Conservation (phyloP, 1,140 invertebrate genomes). For the Drosophila equinoxialis region DNA sequence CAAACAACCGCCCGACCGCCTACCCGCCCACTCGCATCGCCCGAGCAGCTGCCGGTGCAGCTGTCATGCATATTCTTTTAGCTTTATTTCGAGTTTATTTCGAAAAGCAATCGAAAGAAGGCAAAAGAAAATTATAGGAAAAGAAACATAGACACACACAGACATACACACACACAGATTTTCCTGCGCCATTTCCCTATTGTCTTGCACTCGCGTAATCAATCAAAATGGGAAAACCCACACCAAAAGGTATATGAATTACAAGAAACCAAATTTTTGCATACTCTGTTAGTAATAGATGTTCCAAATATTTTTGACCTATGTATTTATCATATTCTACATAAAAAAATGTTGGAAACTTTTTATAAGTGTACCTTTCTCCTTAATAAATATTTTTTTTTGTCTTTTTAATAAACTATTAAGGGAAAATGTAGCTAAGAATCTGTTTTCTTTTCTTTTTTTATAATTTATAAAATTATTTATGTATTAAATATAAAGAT, state of each 20-base stretch:
- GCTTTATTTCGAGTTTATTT: slow-evolving; percentile 19
- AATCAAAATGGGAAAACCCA: slow-evolving; percentile 64
- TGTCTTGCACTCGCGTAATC: slow-evolving; percentile 73
- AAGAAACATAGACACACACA: background rate
- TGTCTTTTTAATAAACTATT: no score
- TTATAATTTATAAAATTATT: no score
- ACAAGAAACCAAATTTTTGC: slow-evolving; percentile 1
- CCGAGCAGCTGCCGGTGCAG: slow-evolving; percentile 48
- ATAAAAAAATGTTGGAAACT: no score
- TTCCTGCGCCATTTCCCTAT: slow-evolving; percentile 47
- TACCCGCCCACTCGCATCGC: slow-evolving; percentile 7
- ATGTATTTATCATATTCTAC: no score
- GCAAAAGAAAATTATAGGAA: slow-evolving; percentile 29
- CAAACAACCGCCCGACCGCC: slow-evolving; percentile 4
- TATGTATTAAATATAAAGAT: no score
- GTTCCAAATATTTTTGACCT: no score
- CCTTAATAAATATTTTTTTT: no score
- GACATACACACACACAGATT: slow-evolving; percentile 32
- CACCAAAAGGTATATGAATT: slow-evolving; percentile 31
- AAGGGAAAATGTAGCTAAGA: no score
- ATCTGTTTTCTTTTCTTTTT: no score
- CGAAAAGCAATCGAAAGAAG: slow-evolving; percentile 11
- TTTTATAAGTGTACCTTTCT: no score
- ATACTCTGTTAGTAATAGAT: background rate
- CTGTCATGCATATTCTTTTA: slow-evolving; percentile 48